Evolutionary conservation across 2,113 vertebrate species (phyloP), one percentile per base, ranked within the genome.

Genomic region (Hyaena hyaena): DNA sequence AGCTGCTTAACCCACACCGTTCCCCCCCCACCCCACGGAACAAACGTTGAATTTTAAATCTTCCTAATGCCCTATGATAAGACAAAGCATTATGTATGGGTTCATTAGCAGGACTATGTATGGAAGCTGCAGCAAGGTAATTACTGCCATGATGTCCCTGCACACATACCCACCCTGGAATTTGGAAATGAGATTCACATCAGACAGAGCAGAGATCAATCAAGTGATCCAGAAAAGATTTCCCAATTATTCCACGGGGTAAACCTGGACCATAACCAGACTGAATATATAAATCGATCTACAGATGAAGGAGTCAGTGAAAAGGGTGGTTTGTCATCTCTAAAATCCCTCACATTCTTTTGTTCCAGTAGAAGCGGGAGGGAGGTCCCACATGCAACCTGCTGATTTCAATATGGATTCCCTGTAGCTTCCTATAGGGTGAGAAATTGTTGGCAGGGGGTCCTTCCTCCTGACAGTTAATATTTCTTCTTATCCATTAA

Each of bases 401-500:
- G 69, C 24, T 26, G 17, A 79, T 43, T 39, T 11, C 61, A 61
- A 68, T 48, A 55, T 63, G 65, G 55, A 6, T 93, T 92, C 79
- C 48, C 35, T 11, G 5, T 31, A 48, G 66, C 84, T 97, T 94
- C 88, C 76, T 61, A 68, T 33, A n/a, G 82, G 74, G 35, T 82
- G 23, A 58, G 17, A 94, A 80, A 61, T n/a, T 65, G 55, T 77
- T 58, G 74, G 79, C 35, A 17, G 68, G 31, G 39, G 28, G 39
- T 43, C 35, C 68, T 61, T 39, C 26, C 63, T 93, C 79, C 26
- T 5, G 24, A 26, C 66, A 84, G 31, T 80, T 58, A 85, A 33
- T 50, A 39, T 65, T 95, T 79, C 77, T 92, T 84, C 17, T 96
- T 39, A 85, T 43, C 93, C 33, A 71, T 58, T 86, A 79, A 95